Evolutionary conservation across 2,113 vertebrate genomes (phyloP).

Genomic region (Ictalurus punctatus): DNA sequence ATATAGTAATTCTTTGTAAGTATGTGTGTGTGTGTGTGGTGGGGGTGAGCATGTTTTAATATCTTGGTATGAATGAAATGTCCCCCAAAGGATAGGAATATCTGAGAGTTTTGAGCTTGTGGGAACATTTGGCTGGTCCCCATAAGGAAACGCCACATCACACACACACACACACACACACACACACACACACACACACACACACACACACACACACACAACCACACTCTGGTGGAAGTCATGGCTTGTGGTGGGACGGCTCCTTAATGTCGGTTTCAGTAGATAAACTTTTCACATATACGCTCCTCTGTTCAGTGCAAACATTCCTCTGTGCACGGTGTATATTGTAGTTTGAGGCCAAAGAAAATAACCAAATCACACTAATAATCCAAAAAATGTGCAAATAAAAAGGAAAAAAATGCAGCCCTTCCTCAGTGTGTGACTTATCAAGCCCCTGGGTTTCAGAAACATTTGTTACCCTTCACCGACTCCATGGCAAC

Average conservation of each 20-base stretch:
- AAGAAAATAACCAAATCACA: not conserved
- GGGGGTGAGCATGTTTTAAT: not conserved
- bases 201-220: constrained; percentile 1
- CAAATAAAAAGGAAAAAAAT: no score
- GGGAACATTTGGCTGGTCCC: not conserved
- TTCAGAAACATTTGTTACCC: not conserved
- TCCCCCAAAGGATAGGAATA: not conserved
- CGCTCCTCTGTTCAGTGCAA: not conserved
- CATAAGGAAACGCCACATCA: not conserved
- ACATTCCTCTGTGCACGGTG: not conserved
- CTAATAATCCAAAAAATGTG: not conserved
- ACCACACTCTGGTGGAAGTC: not conserved
- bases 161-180: not conserved
- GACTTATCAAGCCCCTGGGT: not conserved
- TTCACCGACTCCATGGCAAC: not conserved
- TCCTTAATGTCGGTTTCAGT: not conserved
- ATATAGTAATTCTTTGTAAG: not conserved
- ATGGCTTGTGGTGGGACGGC: not conserved
- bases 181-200: not conserved
- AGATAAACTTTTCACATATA: not conserved
- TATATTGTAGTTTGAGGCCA: not conserved
- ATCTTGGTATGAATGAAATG: not conserved
- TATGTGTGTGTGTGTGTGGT: not conserved
- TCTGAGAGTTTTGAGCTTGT: not conserved
- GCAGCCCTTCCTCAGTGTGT: not conserved